Conservation (phyloP, 2,113 vertebrate species). For the Aleadryas rufinucha region DNA sequence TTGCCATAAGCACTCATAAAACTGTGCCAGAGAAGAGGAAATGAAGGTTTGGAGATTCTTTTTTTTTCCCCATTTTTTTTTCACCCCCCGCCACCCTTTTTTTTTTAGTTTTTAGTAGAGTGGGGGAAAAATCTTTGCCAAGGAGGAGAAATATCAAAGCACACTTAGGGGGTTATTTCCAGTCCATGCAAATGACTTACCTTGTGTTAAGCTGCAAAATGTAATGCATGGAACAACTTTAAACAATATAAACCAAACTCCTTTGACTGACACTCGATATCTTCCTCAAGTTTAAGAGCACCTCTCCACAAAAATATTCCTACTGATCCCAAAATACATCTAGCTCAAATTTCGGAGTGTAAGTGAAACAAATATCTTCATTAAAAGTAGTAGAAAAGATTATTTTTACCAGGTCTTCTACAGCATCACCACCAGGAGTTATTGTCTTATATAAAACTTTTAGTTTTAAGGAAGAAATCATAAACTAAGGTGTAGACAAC, state of each 20-base stretch:
- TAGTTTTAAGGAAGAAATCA: constrained; percentile 5
- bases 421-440: neutral
- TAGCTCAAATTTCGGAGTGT: neutral
- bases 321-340: neutral
- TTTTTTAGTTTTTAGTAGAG: neutral
- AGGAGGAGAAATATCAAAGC: neutral
- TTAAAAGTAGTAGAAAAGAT: neutral
- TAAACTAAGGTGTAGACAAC: neutral
- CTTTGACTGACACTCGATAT: neutral
- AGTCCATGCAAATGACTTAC: neutral
- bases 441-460: neutral
- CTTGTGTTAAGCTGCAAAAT: neutral
- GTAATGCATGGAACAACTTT: neutral
- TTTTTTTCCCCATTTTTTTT: rapidly evolving
- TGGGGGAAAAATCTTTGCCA: neutral
- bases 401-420: neutral
- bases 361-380: neutral
- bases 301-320: neutral
- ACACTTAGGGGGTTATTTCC: neutral
- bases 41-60: constrained; percentile 30
- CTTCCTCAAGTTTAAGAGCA: neutral
- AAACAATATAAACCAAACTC: neutral
- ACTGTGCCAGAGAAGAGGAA: constrained; percentile 61
- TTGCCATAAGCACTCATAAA: constrained; percentile 74
- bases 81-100: rapidly evolving